Conservation (phyloP, 2,797 vertebrate species). For the Toxotes lorentzi region DNA sequence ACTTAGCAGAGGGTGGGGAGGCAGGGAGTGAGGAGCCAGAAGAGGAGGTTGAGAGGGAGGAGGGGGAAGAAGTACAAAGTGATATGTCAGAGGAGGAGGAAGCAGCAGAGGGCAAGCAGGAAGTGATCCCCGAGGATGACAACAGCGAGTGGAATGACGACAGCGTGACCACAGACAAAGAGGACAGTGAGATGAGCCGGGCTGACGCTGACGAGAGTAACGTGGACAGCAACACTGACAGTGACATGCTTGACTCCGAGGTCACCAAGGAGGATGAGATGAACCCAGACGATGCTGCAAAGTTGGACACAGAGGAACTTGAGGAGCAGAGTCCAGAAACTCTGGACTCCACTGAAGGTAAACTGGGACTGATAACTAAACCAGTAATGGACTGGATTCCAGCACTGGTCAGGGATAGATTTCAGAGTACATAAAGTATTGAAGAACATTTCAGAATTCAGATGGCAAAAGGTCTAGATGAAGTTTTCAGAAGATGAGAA, state of each 20-base stretch:
- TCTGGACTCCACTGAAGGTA: constrained; percentile 48
- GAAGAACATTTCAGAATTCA: neutral
- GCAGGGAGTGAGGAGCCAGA: neutral
- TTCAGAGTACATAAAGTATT: neutral
- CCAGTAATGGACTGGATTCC: neutral
- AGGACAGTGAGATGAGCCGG: neutral
- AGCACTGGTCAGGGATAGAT: no score
- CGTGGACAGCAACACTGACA: neutral
- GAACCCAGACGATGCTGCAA: neutral
- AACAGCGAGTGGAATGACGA: neutral
- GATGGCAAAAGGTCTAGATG: neutral
- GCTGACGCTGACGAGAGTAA: neutral
- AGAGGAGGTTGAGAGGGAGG: neutral
- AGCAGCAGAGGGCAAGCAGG: neutral
- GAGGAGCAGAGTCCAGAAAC: constrained; percentile 12
- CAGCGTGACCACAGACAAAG: rapidly evolving
- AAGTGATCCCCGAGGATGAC: neutral
- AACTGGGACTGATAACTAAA: neutral
- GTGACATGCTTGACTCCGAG: neutral
- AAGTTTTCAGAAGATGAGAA: no score
- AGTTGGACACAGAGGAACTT: constrained; percentile 5
- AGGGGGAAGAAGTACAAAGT: neutral
- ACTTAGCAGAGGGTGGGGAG: neutral
- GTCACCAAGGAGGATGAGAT: neutral
- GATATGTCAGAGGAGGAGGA: neutral